Evolutionary conservation across 2,888 invertebrate species (phyloP).

Genomic region (Athetis lepigone): DNA sequence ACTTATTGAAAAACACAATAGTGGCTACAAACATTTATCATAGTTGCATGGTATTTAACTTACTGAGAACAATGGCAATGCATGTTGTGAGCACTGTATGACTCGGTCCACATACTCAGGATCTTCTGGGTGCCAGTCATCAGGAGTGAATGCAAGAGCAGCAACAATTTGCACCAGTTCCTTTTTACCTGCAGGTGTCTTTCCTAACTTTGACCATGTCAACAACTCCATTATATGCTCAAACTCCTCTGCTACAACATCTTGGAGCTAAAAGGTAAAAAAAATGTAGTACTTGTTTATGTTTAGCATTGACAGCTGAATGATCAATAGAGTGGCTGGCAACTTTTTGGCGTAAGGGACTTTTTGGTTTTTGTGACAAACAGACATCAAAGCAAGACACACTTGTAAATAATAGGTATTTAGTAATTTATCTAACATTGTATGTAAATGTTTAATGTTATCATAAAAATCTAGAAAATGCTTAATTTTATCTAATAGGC

Average conservation of each 20-base stretch:
- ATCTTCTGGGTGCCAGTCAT: constrained; percentile 94
- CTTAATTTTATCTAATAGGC: too few relatives aligned
- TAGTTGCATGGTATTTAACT: constrained; percentile 71
- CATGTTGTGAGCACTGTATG: constrained; percentile 96
- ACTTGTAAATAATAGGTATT: too few relatives aligned
- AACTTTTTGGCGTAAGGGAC: too few relatives aligned
- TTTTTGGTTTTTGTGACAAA: too few relatives aligned
- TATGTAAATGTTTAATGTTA: too few relatives aligned
- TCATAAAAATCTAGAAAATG: too few relatives aligned
- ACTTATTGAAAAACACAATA: not conserved
- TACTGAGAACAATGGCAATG: constrained; percentile 97
- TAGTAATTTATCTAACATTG: too few relatives aligned
- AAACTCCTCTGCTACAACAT: constrained; percentile 98
- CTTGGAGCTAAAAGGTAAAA: constrained; percentile 85
- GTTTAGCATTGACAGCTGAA: too few relatives aligned
- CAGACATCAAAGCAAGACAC: too few relatives aligned
- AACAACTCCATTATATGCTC: constrained; percentile 96
- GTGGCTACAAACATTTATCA: not conserved
- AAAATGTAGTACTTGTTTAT: not conserved
- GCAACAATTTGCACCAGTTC: constrained; percentile 96
- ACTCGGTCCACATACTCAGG: constrained; percentile 94
- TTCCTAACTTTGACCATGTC: constrained; percentile 94
- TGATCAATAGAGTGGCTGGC: too few relatives aligned
- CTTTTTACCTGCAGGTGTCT: constrained; percentile 95
- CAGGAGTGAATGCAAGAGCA: constrained; percentile 93